Percentiles rank a stretch among this genome's conserved stretches.
phyloP scores from a whole-genome alignment of 1,140 invertebrate genomes.

The Plutomurus gul region DNA sequence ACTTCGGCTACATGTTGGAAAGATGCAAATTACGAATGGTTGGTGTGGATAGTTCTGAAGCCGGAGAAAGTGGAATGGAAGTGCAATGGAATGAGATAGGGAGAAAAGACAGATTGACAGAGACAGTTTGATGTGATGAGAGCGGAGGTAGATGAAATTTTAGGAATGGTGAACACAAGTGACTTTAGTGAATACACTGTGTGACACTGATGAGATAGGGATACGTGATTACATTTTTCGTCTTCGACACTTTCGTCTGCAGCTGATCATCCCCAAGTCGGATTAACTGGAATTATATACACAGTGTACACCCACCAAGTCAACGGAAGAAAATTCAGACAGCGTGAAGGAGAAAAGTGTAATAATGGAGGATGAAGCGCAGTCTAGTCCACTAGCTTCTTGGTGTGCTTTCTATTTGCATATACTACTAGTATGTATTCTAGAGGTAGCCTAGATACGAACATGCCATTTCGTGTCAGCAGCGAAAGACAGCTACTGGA shows the following conservation, averaged over 20 bases:
- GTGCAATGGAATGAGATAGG: slow-evolving; percentile 4
- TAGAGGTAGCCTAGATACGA: too few species aligned
- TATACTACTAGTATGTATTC: too few species aligned
- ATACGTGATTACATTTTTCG: slow-evolving; percentile 43
- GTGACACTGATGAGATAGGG: slow-evolving; percentile 22
- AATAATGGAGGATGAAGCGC: not conserved
- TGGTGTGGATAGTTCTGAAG: too few species aligned
- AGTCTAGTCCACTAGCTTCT: too few species aligned
- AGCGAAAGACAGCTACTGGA: too few species aligned
- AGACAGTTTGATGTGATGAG: not conserved
- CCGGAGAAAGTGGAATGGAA: not conserved
- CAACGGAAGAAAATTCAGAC: not conserved
- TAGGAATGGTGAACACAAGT: not conserved
- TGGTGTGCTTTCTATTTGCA: too few species aligned
- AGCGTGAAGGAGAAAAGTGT: not conserved
- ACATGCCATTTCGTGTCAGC: too few species aligned
- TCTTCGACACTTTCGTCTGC: slow-evolving; percentile 25
- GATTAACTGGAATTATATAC: not conserved
- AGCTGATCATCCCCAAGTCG: slow-evolving; percentile 10
- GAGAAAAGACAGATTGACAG: not conserved
- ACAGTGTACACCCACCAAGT: not conserved
- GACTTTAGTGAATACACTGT: not conserved
- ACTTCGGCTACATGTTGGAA: not conserved
- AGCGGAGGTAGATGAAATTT: not conserved
- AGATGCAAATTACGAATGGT: too few species aligned